Evolutionary conservation across 2,797 vertebrate species (phyloP), one percentile per base, ranked within the genome.

Genomic region (Bryconaethiops microstoma): DNA sequence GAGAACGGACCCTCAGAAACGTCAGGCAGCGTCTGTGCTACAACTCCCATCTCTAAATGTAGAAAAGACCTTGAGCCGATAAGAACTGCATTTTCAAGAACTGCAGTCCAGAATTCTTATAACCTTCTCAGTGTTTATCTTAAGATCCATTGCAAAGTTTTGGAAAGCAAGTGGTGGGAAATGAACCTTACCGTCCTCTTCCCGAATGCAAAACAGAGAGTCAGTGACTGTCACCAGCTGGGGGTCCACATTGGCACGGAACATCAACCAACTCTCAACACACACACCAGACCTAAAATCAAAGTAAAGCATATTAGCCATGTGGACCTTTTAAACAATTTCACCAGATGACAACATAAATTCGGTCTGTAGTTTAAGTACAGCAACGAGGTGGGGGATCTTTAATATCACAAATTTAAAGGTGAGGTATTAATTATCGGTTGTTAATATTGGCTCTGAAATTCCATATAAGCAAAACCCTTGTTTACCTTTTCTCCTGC

Each of bases 221-320:
- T 93, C 92, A 0, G 90, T 92, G 77, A 89, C 85, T 14, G 91
- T 92, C 79, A 94, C 69, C 7, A 92, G 88, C 65, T 89, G 85
- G 14, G 89, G 88, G 82, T 95, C 84, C 74, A 94, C 87, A 4
- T 94, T 94, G 55, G 92, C 88, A 86, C 72, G 87, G 86, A 94
- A 95, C 83, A 95, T 88, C 72, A 94, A 82, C 93, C 93, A 94
- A 74, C 92, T 93, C 84, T 95, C 94, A 45, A 94, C 57, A 80
- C 94, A 95, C 64, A 89, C 85, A 48, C 86, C 92, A 55, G 83
- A 86, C 80, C 94, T 95, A 21, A 80, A 14, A 69, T 7, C 48
- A 78, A 39, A 14, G 35, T 35, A 35, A 35, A 35, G 35, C 35
- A 35, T 35, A 35, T 35, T 35, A 35, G 35, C 0, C 35, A 35